Base-by-base conservation (phyloP, 2,113 vertebrate genomes). In the Phrynosoma platyrhinos region DNA sequence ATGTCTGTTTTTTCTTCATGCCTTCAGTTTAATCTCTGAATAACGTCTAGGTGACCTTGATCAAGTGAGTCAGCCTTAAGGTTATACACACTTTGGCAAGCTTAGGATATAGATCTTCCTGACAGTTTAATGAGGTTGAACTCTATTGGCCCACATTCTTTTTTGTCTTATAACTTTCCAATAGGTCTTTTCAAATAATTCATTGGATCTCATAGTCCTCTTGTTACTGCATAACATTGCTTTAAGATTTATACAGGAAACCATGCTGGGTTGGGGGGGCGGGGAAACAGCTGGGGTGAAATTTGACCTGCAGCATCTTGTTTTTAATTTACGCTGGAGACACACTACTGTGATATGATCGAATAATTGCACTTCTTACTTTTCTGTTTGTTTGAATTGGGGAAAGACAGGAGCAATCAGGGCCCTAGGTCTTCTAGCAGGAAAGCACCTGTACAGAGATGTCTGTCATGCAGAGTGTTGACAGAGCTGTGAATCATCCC, bases 311-410 rank as follows among this genome's bases (percentile, higher is more conserved):
- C 58, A 47, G 42, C 62, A 82, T 66, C 78, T 13, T 81, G 68
- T 47, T 79, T 88, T 82, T 62, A 42, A 64, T 47, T 82, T 87
- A n/a, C 5, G 13, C 62, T 83, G 64, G 84, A 89, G 62, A 89
- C 9, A 6, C 14, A 77, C 23, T 36, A 23, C 25, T 68, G 25
- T 71, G 79, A 68, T 83, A 32, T 82, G 84, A 90, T 86, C 14
- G 66, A 47, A 88, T 88, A 83, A 81, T 58, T 6, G 0, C 20
- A 87, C 91, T 42, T 64, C 23, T 89, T 90, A 5, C 13, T 83
- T 69, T 78, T 14, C 5, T 88, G 64, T 64, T 25, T n/a, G 75
- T 30, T 83, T 53, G 32, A 72, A 40, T 14, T 36, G 36, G 58
- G n/a, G 58, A 76, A 42, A 42, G 80, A 76, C 58, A 66, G 75